Evolutionary conservation across 2,113 vertebrate species (phyloP), one percentile per base, ranked within the genome.

Genomic region (Sorex fumeus): DNA sequence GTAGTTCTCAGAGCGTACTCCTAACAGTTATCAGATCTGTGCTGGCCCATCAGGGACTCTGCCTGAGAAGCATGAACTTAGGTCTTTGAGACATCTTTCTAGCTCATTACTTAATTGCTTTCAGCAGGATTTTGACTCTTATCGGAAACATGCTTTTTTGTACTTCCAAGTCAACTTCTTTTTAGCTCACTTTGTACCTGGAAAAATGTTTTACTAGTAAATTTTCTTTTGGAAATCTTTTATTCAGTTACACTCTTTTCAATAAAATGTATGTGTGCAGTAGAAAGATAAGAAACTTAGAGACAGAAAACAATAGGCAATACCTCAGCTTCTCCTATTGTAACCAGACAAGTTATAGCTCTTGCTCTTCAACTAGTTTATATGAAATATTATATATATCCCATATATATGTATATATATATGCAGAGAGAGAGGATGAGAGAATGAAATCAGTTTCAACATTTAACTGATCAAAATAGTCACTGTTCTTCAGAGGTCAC

Each of bases 101-200:
- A 50, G 10, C 47, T 13, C 47, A 10, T 50, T 50, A 50, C 47
- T 50, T 50, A 6, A 50, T 12, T 50, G 47, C 5, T 50, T 50
- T 50, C 47, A 50, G 10, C 9, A 50, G 10, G 47, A 50, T 10
- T 50, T 50, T 50, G 47, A 50, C 10, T 50, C 47, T 50, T 50
- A 50, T 50, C 30, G 78, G 30, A 72, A 90, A 69, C 83, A 80
- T 19, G 64, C 3, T 27, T 45, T 69, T 60, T 53, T 50, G 82
- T 77, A 23, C 36, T 47, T 87, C 69, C 53, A 23, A 34, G 3
- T 82, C 70, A 93, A 36, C 69, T 28, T 88, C 66, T 32, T 18
- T 81, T 82, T 82, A 81, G 67, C n/a, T 28, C 11, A 85, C 40
- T 94, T 88, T 85, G 43, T 78, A 40, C 91, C 47, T 50, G 9